phyloP scores from a whole-genome alignment of 2,113 vertebrate species.

The Myocastor coypus region DNA sequence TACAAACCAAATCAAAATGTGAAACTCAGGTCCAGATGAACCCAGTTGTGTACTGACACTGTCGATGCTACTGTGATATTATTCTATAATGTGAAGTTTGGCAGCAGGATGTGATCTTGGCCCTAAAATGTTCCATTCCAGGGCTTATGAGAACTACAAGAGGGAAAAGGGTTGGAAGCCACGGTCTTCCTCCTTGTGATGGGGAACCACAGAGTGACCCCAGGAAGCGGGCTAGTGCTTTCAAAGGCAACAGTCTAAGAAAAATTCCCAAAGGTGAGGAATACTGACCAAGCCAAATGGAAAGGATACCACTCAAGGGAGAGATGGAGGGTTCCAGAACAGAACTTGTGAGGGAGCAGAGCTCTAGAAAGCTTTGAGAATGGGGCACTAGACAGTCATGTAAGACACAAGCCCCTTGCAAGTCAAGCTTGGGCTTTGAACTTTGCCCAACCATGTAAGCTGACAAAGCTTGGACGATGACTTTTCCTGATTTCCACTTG shows the following conservation, averaged over 20 bases:
- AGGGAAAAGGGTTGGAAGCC: not conserved
- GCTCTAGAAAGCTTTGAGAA: not conserved
- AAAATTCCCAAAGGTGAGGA: not conserved
- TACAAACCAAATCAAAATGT: not conserved
- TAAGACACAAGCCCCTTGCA: not conserved
- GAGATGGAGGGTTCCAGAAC: not conserved
- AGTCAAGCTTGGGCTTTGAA: not conserved
- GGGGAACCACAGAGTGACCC: not conserved
- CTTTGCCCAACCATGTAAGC: not conserved
- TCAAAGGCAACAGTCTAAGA: not conserved
- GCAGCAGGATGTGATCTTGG: not conserved
- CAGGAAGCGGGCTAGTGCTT: not conserved
- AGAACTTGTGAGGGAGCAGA: not conserved
- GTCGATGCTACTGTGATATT: not conserved
- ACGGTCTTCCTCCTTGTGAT: not conserved
- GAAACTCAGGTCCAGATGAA: no score
- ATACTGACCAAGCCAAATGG: not conserved
- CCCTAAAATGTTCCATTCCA: not conserved
- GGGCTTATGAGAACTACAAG: not conserved
- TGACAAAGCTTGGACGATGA: not conserved
- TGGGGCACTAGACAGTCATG: not conserved
- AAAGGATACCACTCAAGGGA: not conserved
- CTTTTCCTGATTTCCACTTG: not conserved
- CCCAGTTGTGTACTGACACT: no score
- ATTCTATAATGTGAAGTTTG: not conserved